Conservation (phyloP, 2,888 invertebrate genomes). For the Ophonus ardosiacus region DNA sequence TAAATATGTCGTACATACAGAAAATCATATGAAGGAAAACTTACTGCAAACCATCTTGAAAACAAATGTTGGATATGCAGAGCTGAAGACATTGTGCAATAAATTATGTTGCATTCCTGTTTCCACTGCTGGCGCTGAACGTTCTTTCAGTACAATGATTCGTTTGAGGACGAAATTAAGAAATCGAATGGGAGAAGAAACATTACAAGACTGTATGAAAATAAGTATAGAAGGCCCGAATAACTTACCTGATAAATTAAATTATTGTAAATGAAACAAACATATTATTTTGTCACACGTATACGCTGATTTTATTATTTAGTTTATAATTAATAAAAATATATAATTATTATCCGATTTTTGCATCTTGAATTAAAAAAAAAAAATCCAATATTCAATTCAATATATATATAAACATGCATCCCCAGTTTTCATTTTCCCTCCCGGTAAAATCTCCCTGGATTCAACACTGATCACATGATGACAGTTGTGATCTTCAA, state of each 20-base stretch:
- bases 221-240: not conserved
- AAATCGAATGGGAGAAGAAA: conserved; percentile 2
- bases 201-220: not conserved
- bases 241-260: not conserved
- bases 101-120: conserved; percentile 10
- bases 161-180: not conserved
- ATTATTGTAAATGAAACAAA: too few relatives aligned
- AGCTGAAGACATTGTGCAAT: not conserved
- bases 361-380: too few relatives aligned
- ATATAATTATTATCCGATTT: too few relatives aligned
- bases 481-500: too few relatives aligned
- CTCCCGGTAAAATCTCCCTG: too few relatives aligned
- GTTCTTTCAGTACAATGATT: conserved; percentile 6
- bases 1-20: not conserved
- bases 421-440: too few relatives aligned
- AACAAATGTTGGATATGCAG: not conserved
- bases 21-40: not conserved
- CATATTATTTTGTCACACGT: too few relatives aligned
- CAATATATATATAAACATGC: too few relatives aligned
- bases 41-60: not conserved
- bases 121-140: not conserved
- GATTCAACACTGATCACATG: too few relatives aligned
- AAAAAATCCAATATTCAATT: too few relatives aligned
- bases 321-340: too few relatives aligned
- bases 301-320: too few relatives aligned